Base-by-base conservation (phyloP, 2,888 invertebrate genomes). In the Sarcophaga carnaria region DNA sequence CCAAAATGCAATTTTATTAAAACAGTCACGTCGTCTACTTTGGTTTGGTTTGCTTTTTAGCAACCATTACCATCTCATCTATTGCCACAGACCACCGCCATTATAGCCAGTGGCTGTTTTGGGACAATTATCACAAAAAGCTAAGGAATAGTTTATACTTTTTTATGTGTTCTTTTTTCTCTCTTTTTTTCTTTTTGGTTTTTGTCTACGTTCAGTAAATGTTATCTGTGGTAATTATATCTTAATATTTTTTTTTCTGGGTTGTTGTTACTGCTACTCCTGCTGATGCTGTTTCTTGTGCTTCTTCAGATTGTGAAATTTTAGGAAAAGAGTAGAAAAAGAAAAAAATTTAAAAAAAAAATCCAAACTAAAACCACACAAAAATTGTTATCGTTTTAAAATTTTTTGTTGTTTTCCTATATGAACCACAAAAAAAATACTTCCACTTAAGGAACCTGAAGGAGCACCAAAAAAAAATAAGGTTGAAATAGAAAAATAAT, bases 141-240 rank as follows among this genome's bases (percentile, higher is more conserved):
- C 37, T 12, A 80, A 66, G 25, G 75, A 75, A 78, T 78, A 63
- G 49, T 72, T 78, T 83, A 59, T 70, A 11, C n/a, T 62, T 77
- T 47, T 60, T 45, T 66, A 11, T 11, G 17, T 37, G 37, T 64
- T 59, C 4, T 22, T 25, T 45, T 37, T 70, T 67, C 0, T 17
- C 54, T 8, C 6, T 37, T 1, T 8, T 63, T 20, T 64, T 22
- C 3, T 66, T 66, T 45, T 37, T n/a, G 27, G 3, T 37, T 49
- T 54, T 54, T 12, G 54, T 54, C 69, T 64, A 54, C 3, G 14
- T 71, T 72, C 71, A n/a, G 37, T 12, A 17, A 64, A 59, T 79
- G 78, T 83, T 83, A 83, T 83, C 83, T 83, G 66, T 67, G 83
- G 78, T 83, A 83, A 83, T 83, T 83, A 78, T 83, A 78, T 78